phyloP scores from a whole-genome alignment of 2,888 invertebrate genomes.

The Xanthia togata region DNA sequence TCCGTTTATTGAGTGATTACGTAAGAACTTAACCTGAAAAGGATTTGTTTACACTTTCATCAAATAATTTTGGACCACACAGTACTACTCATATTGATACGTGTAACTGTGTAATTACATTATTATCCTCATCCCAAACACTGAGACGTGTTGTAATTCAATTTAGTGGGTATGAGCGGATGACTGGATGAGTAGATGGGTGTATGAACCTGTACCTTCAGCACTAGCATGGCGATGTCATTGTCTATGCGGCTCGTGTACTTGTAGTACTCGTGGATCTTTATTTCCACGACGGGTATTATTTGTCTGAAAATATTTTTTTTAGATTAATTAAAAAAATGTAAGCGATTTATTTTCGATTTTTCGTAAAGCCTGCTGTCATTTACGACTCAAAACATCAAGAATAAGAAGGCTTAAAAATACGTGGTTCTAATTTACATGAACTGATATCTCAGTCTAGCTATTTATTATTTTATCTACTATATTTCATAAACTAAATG shows the following conservation, averaged over 20 bases:
- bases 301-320: constrained; percentile 73
- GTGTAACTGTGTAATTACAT: constrained; percentile 12
- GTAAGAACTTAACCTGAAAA: not conserved
- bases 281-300: constrained; percentile 75
- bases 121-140: not conserved
- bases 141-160: constrained; percentile 47
- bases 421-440: not conserved
- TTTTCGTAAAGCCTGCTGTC: too few relatives aligned
- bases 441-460: not conserved
- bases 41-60: not conserved
- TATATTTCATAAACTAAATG: constrained; percentile 16
- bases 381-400: not conserved
- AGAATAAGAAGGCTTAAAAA: not conserved
- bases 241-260: constrained; percentile 76
- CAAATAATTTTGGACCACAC: not conserved
- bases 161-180: constrained; percentile 29
- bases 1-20: not conserved
- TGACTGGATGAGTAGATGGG: not conserved
- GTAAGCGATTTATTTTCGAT: too few relatives aligned
- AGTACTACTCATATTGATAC: constrained; percentile 1
- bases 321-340: not conserved
- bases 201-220: constrained; percentile 73
- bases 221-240: constrained; percentile 81
- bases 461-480: not conserved
- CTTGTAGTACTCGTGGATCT: constrained; percentile 82